phyloP scores from a whole-genome alignment of 2,113 vertebrate genomes.

The Brachyhypopomus gauderio region DNA sequence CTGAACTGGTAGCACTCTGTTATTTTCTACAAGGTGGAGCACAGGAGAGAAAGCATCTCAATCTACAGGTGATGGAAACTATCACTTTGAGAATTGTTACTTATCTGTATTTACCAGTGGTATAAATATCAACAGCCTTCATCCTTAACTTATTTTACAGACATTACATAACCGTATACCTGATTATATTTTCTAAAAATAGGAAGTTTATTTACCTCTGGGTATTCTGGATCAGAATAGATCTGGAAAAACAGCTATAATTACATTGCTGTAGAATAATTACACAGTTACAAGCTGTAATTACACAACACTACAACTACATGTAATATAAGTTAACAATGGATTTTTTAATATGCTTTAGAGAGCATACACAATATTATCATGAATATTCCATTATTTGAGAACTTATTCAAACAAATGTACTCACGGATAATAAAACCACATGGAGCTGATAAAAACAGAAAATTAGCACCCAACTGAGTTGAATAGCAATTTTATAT shows the following conservation, averaged over 20 bases:
- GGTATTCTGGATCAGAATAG: conserved; percentile 83
- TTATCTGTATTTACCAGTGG: not conserved
- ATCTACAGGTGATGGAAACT: not conserved
- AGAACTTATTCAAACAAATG: conserved; percentile 31
- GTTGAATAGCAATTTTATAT: not conserved
- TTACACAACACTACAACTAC: not conserved
- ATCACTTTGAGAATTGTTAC: not conserved
- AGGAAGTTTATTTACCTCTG: conserved; percentile 76
- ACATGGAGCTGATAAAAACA: conserved; percentile 80
- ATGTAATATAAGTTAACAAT: not conserved
- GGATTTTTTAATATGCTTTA: not conserved
- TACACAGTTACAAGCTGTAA: too few relatives aligned
- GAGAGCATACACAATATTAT: not conserved
- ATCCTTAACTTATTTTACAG: not conserved
- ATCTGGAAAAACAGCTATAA: conserved; percentile 73
- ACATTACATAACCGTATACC: not conserved
- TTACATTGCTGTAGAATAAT: too few relatives aligned
- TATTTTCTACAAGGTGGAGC: conserved; percentile 80
- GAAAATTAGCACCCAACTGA: conserved; percentile 43
- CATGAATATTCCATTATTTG: not conserved
- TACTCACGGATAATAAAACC: conserved; percentile 91
- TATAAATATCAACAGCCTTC: not conserved
- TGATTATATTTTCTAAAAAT: not conserved
- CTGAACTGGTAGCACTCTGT: conserved; percentile 96
- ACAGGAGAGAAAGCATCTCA: not conserved